Evolutionary conservation across 1,140 invertebrate genomes (phyloP).

Genomic region (Cyclina sinensis): DNA sequence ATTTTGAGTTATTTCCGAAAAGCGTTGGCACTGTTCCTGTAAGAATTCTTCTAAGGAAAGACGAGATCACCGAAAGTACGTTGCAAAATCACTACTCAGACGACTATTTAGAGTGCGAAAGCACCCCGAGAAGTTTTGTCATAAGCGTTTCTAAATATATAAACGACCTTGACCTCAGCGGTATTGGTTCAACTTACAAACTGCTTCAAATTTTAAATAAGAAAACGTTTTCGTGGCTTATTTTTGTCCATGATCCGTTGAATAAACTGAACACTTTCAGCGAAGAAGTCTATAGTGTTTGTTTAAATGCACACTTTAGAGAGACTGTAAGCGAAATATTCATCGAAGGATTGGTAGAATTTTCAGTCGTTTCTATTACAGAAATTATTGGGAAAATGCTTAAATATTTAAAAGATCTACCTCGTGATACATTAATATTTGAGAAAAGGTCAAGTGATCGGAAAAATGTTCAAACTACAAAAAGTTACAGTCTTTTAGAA

Average conservation of each 20-base stretch:
- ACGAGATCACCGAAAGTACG: background rate
- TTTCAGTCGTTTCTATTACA: constrained; percentile 18
- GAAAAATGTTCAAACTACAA: background rate
- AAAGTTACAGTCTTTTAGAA: background rate
- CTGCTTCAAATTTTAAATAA: background rate
- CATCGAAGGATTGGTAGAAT: constrained; percentile 47
- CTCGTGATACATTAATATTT: background rate
- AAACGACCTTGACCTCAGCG: background rate
- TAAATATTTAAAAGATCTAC: constrained; percentile 34
- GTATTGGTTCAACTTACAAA: background rate
- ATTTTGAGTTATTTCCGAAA: background rate
- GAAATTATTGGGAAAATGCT: constrained; percentile 33
- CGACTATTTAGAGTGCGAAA: background rate
- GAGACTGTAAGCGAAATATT: background rate
- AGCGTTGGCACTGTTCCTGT: background rate
- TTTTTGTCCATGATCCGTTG: constrained; percentile 42
- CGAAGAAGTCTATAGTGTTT: constrained; percentile 27
- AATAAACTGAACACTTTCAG: constrained; percentile 41
- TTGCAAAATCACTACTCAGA: background rate
- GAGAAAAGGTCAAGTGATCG: background rate
- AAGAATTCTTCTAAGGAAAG: constrained; percentile 31
- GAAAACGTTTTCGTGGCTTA: constrained; percentile 1
- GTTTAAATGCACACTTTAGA: constrained; percentile 40
- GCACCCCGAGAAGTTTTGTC: constrained; percentile 54
- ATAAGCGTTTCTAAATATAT: constrained; percentile 48